A percentile compares a stretch with the other conserved stretches of the same genome.
These are phyloP conservation scores for Hirtodrosophila trivittata DNA, from an alignment of 2,888 invertebrate genomes.

Conservation along the genomic window DNA sequence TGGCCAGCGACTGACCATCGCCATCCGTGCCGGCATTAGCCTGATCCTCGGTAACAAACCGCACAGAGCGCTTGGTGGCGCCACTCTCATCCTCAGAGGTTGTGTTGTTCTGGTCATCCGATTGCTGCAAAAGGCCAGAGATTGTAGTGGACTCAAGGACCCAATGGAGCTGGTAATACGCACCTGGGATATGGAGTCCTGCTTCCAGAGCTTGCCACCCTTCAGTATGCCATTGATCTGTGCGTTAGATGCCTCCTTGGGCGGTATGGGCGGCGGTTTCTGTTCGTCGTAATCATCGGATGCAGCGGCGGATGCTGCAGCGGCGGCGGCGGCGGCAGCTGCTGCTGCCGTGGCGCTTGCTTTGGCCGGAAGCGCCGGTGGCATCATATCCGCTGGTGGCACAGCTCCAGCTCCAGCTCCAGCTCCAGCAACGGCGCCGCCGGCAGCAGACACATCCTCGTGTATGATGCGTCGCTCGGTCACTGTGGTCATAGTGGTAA, in stretches of 20 bases:
- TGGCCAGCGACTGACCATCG: slow-evolving; percentile 68
- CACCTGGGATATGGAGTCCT: slow-evolving; percentile 86
- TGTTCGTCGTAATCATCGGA: slow-evolving; percentile 62
- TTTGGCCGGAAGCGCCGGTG: slow-evolving; percentile 63
- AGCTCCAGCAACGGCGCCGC: slow-evolving; percentile 15
- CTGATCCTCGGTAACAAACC: slow-evolving; percentile 86
- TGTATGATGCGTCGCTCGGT: slow-evolving; percentile 87
- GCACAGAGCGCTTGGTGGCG: slow-evolving; percentile 86
- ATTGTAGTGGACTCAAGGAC: no score
- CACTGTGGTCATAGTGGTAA: slow-evolving; percentile 87
- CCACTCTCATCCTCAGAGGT: slow-evolving; percentile 85
- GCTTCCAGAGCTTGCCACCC: slow-evolving; percentile 91
- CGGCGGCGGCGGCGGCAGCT: slow-evolving; percentile 46
- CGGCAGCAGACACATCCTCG: slow-evolving; percentile 71
- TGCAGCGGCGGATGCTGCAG: slow-evolving; percentile 32
- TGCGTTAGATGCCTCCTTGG: slow-evolving; percentile 86
- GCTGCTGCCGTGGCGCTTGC: slow-evolving; percentile 58
- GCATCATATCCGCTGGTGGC: slow-evolving; percentile 40
- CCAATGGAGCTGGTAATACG: neutral
- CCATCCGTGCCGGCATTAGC: slow-evolving; percentile 75
- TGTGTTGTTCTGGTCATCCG: slow-evolving; percentile 82
- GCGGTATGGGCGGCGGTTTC: slow-evolving; percentile 81
- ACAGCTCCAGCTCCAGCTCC: slow-evolving; percentile 21
- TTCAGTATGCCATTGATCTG: slow-evolving; percentile 90
- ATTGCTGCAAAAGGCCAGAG: slow-evolving; percentile 56